These are phyloP conservation scores for Prunella fulvescens DNA, from an alignment of 2,113 vertebrate genomes.

Conservation along the genomic window DNA sequence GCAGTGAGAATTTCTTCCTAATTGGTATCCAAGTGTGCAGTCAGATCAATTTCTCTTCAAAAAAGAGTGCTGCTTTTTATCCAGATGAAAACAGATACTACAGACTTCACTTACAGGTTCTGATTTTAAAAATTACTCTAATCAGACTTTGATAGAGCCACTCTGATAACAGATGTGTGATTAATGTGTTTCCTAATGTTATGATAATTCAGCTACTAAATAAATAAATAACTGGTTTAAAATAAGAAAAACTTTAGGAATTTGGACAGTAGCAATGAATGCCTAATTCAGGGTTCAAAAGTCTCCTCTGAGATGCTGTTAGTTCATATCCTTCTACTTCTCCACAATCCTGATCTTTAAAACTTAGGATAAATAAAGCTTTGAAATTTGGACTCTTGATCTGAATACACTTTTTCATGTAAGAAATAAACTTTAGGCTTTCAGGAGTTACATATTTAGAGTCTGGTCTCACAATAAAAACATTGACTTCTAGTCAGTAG, in stretches of 20 bases:
- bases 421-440: background rate
- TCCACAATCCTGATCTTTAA: background rate
- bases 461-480: background rate
- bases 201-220: background rate
- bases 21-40: slow-evolving; percentile 19
- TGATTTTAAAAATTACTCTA: slow-evolving; percentile 9
- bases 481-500: background rate
- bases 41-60: slow-evolving; percentile 23
- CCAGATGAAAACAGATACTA: background rate
- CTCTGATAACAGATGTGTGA: background rate
- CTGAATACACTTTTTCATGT: background rate
- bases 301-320: background rate
- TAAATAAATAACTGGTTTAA: background rate
- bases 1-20: background rate
- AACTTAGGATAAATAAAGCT: background rate
- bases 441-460: background rate
- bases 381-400: background rate
- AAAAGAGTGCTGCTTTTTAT: background rate
- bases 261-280: background rate
- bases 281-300: background rate
- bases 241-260: background rate
- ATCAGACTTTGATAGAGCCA: background rate
- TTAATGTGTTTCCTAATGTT: background rate
- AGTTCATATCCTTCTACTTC: background rate
- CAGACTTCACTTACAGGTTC: background rate